phyloP scores from a whole-genome alignment of 2,888 invertebrate genomes.

The Thera britannica region DNA sequence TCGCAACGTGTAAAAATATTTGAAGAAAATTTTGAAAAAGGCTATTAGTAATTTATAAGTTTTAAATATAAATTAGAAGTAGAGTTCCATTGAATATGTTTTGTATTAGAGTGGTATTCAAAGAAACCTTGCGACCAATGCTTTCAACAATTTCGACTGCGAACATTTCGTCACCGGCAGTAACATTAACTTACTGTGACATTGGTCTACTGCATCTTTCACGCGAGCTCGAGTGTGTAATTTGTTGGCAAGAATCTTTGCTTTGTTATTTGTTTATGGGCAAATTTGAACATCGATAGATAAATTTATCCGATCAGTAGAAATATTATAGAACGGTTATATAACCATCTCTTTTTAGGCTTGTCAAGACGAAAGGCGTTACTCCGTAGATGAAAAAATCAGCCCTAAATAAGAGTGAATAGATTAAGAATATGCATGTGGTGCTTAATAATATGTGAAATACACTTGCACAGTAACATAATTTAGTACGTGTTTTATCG shows the following conservation, averaged over 20 bases:
- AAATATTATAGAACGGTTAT: no score
- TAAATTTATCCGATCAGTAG: no score
- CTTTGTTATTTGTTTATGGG: slow-evolving; percentile 39
- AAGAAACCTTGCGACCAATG: not conserved
- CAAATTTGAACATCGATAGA: slow-evolving; percentile 27
- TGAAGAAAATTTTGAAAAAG: no score
- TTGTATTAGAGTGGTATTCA: not conserved
- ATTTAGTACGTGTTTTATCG: slow-evolving; percentile 44
- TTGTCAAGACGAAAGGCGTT: no score
- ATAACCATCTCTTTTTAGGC: no score
- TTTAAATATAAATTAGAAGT: not conserved
- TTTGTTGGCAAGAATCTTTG: slow-evolving; percentile 38
- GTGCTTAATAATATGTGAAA: slow-evolving; percentile 1
- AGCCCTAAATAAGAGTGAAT: slow-evolving; percentile 25
- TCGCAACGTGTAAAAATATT: no score
- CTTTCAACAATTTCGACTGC: slow-evolving; percentile 15
- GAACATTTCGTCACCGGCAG: slow-evolving; percentile 29
- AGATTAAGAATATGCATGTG: slow-evolving; percentile 12
- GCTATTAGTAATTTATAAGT: no score
- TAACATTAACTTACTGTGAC: slow-evolving; percentile 33
- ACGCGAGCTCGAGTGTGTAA: slow-evolving; percentile 39
- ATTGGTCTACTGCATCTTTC: slow-evolving; percentile 36
- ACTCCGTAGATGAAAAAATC: no score
- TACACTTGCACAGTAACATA: slow-evolving; percentile 31
- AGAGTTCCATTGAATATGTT: not conserved